These are phyloP conservation scores for Axinella damicornis DNA, from an alignment of 37 sponge, comb jelly and placozoan genomes.

Conservation along the genomic window DNA sequence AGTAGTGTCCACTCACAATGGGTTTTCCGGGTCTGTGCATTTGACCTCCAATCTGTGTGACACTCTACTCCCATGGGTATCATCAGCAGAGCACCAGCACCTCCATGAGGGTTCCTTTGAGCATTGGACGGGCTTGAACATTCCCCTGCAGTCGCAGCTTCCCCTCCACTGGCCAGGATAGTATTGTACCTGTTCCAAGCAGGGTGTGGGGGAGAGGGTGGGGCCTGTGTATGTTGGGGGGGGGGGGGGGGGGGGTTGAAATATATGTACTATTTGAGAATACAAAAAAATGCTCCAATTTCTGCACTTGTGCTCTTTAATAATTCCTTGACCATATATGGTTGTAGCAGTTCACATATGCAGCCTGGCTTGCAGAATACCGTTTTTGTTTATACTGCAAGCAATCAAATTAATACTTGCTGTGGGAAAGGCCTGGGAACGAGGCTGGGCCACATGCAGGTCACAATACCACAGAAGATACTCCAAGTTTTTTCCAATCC, in stretches of 20 bases:
- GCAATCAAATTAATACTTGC: no score
- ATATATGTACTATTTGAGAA: no score
- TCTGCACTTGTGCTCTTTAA: no score
- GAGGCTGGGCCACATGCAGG: no score
- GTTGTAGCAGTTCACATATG: no score
- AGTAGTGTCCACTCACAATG: neutral
- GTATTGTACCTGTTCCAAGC: neutral
- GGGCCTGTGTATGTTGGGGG: neutral
- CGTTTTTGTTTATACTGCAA: no score
- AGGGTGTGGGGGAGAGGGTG: neutral
- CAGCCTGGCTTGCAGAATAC: no score
- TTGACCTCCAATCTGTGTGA: neutral
- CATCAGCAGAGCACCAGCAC: conserved; percentile 19
- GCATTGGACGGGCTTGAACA: conserved; percentile 10
- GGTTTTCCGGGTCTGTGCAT: neutral
- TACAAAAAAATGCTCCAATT: no score
- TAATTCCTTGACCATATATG: no score
- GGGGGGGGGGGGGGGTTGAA: neutral
- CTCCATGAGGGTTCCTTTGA: neutral
- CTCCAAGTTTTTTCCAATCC: no score
- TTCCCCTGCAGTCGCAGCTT: neutral
- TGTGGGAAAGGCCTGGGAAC: no score
- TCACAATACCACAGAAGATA: no score
- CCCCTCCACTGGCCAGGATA: neutral
- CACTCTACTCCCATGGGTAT: neutral